Conservation (phyloP, 2,113 vertebrate genomes). For the Fulica atra region DNA sequence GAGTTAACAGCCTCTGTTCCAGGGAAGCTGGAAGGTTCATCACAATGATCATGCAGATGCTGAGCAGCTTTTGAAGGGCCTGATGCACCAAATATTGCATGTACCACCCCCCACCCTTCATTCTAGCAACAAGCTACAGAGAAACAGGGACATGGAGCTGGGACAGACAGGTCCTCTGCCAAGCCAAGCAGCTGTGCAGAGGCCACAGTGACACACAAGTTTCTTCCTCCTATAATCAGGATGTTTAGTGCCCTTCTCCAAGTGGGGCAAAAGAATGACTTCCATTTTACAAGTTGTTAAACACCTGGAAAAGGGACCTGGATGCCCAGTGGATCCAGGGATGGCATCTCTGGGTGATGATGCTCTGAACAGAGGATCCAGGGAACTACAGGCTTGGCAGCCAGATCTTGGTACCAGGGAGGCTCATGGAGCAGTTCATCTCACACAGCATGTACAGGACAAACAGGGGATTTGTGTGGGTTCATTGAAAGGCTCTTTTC, state of each 20-base stretch:
- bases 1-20: neutral
- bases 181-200: neutral
- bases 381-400: no score
- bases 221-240: neutral
- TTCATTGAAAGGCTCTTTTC: neutral
- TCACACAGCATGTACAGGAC: no score
- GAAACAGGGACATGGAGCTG: neutral
- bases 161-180: neutral
- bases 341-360: neutral
- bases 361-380: no score
- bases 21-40: neutral
- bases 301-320: neutral
- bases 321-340: neutral
- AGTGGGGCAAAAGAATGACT: neutral
- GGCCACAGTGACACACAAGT: neutral
- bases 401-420: no score
- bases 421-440: no score
- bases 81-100: neutral
- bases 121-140: neutral
- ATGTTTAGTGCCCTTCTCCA: neutral
- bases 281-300: neutral
- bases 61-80: neutral
- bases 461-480: no score
- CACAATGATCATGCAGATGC: neutral
- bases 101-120: neutral